Conservation (phyloP, 2,113 vertebrate genomes). For the Puffinus mauretanicus region DNA sequence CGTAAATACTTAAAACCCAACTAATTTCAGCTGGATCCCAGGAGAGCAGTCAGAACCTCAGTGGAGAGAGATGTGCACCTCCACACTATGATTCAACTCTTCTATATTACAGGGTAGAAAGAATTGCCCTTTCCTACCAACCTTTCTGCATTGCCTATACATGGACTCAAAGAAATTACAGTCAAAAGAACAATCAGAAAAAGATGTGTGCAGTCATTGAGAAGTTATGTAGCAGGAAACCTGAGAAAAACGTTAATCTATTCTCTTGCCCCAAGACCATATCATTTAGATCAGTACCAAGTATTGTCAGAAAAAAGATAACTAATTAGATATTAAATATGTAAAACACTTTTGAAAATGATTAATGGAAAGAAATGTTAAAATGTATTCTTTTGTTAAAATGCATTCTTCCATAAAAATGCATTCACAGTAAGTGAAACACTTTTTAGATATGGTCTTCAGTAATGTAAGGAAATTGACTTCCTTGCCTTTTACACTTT, state of each 20-base stretch:
- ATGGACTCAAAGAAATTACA: neutral
- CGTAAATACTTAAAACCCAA: neutral
- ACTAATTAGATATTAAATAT: neutral
- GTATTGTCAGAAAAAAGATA: neutral
- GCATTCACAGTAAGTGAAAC: neutral
- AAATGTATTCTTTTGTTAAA: neutral
- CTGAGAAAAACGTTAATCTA: neutral
- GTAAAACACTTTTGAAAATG: neutral
- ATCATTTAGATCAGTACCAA: neutral
- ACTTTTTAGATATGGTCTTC: neutral
- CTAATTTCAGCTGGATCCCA: neutral
- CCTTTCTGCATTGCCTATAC: neutral
- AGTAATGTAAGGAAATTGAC: neutral
- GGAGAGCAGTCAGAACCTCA: neutral
- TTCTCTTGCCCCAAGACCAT: neutral
- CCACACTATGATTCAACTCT: neutral
- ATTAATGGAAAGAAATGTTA: neutral
- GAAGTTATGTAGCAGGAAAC: neutral
- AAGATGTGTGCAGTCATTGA: neutral
- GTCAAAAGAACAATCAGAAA: neutral
- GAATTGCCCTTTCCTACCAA: neutral
- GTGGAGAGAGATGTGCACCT: neutral
- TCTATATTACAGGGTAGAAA: neutral
- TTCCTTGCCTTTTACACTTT: neutral
- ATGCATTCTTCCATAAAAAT: neutral